phyloP scores from a whole-genome alignment of 2,888 invertebrate species.

The Dasypolia templi region DNA sequence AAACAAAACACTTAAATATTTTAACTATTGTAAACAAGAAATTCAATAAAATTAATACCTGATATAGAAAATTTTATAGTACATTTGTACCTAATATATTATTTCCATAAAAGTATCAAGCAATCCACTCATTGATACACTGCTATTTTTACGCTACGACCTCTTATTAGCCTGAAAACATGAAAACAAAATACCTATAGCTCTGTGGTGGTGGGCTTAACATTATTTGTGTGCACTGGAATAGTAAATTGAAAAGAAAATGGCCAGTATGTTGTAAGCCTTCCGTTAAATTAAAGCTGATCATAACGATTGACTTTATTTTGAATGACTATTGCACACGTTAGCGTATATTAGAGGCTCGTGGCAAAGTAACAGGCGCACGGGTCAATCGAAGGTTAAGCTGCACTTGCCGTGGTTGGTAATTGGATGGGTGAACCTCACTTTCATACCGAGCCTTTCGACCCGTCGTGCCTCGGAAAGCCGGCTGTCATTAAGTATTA shows the following conservation, averaged over 20 bases:
- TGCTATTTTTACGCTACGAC: constrained; percentile 33
- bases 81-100: neutral
- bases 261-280: neutral
- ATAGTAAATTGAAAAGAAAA: constrained; percentile 57
- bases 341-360: neutral
- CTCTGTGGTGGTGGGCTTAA: constrained; percentile 27
- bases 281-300: constrained; percentile 12
- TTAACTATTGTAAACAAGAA: neutral
- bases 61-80: neutral
- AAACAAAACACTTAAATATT: no score
- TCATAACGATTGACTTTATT: constrained; percentile 8
- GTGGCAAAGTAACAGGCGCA: neutral
- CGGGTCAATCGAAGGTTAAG: no score
- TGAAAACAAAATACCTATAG: constrained; percentile 57
- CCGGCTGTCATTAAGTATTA: no score
- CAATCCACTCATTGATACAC: constrained; percentile 17
- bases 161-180: constrained; percentile 34
- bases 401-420: neutral
- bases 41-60: neutral
- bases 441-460: neutral
- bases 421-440: neutral
- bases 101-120: neutral
- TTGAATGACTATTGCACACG: neutral
- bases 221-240: constrained; percentile 53
- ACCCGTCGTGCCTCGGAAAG: neutral